Conservation (phyloP, 2,113 vertebrate genomes). For the Rhabdomys dilectus region DNA sequence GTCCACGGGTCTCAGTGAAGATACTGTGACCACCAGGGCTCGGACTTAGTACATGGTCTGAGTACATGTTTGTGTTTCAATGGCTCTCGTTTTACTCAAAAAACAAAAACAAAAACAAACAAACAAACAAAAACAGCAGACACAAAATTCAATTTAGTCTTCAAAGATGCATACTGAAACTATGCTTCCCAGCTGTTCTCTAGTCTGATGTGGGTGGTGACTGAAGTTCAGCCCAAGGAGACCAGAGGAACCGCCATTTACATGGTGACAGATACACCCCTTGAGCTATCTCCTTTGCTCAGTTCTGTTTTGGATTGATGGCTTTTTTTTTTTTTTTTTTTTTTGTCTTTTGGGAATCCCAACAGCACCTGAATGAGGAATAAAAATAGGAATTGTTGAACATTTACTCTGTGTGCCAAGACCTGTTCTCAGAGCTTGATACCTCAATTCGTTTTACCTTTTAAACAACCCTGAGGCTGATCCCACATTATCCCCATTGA, state of each 20-base stretch:
- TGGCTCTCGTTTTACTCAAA: background rate
- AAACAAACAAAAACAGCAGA: background rate
- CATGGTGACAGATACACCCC: background rate
- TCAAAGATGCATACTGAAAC: background rate
- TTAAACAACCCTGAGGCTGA: background rate
- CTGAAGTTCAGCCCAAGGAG: background rate
- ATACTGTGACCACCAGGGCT: background rate
- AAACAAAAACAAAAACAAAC: background rate
- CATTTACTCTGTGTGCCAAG: background rate
- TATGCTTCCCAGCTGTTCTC: background rate
- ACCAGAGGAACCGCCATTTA: fast-evolving
- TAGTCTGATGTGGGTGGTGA: background rate
- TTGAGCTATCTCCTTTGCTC: background rate
- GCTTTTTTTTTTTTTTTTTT: background rate
- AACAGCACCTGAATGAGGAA: background rate
- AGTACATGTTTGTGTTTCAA: background rate
- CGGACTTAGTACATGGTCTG: background rate
- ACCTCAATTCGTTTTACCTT: background rate
- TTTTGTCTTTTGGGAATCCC: background rate
- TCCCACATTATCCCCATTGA: background rate
- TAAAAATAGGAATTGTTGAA: background rate
- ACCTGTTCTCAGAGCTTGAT: background rate
- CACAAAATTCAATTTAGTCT: background rate
- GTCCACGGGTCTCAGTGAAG: background rate
- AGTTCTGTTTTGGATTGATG: background rate